phyloP scores from a whole-genome alignment of 2,113 vertebrate species.

The Micronycteris hirsuta region DNA sequence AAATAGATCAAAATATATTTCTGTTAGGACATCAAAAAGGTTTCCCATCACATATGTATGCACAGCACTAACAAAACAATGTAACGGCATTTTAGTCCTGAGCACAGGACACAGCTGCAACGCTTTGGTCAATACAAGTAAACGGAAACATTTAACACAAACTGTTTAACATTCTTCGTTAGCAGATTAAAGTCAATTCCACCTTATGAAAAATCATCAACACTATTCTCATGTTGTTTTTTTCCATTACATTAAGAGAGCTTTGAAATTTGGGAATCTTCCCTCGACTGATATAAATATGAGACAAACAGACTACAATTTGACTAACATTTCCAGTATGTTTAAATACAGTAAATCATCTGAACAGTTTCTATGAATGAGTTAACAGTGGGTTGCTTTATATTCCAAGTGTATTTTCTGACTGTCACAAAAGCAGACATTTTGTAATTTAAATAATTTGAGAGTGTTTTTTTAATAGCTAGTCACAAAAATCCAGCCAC shows the following conservation, averaged over 20 bases:
- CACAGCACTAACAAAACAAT: conserved; percentile 76
- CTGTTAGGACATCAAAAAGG: conserved; percentile 72
- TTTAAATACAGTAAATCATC: conserved; percentile 51
- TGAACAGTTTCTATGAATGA: conserved; percentile 55
- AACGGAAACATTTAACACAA: conserved; percentile 69
- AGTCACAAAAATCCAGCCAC: conserved; percentile 73
- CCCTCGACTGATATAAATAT: neutral
- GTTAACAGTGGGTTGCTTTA: conserved; percentile 51
- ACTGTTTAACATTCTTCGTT: conserved; percentile 60
- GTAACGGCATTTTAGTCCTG: conserved; percentile 77
- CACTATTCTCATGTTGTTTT: conserved; percentile 48
- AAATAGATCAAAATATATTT: conserved; percentile 79
- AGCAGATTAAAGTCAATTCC: conserved; percentile 57
- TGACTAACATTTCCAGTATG: conserved; percentile 37
- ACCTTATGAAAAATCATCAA: conserved; percentile 43
- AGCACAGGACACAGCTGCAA: conserved; percentile 79
- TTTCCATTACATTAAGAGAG: conserved; percentile 46
- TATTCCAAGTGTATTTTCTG: conserved; percentile 55
- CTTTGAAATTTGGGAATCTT: conserved; percentile 48
- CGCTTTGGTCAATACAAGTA: conserved; percentile 82
- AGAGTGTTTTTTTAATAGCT: conserved; percentile 60
- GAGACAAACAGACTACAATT: neutral
- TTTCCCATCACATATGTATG: conserved; percentile 68
- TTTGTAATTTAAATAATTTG: conserved; percentile 72
- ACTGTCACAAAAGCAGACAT: conserved; percentile 61